phyloP scores from a whole-genome alignment of 1,140 invertebrate genomes.

The Dolichoris vasculosae region DNA sequence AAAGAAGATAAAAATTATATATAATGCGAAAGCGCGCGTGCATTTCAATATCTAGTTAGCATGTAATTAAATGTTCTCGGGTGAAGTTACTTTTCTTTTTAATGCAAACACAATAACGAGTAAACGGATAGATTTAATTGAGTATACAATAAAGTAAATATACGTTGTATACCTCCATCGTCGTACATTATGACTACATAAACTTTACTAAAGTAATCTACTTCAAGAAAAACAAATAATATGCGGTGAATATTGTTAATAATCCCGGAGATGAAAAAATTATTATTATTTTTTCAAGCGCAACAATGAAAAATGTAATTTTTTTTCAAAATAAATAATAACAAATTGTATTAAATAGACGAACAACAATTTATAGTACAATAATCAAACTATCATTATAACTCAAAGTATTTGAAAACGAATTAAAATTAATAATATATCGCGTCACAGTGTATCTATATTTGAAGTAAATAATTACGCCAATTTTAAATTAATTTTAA shows the following conservation, averaged over 20 bases:
- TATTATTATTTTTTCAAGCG: neutral
- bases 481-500: neutral
- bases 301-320: neutral
- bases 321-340: neutral
- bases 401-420: neutral
- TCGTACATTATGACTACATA: neutral
- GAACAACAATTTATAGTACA: neutral
- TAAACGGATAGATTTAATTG: neutral
- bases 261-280: neutral
- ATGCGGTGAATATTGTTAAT: neutral
- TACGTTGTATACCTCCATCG: neutral
- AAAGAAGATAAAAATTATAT: neutral
- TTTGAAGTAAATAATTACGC: neutral
- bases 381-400: neutral
- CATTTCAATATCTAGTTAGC: neutral
- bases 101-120: neutral
- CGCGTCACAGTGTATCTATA: neutral
- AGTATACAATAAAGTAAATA: neutral
- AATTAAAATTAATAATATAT: neutral
- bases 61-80: neutral
- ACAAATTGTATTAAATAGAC: neutral
- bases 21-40: neutral
- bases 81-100: neutral
- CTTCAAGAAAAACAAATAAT: neutral
- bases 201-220: neutral